Evolutionary conservation across 53 echinoderm and acorn worm species (phyloP).

Genomic region (Apostichopus leukothele): DNA sequence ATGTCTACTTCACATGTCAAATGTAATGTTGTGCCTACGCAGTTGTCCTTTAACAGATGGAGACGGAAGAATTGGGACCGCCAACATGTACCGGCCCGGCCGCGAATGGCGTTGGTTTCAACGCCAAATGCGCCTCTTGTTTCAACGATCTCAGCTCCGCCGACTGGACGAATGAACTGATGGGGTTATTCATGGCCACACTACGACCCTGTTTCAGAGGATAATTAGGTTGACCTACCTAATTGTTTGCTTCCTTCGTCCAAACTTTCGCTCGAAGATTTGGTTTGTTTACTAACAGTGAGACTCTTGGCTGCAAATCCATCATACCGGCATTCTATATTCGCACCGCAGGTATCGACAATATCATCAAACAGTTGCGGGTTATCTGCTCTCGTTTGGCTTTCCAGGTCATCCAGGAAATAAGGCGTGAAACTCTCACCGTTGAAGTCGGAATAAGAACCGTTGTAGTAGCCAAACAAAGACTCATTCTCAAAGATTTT

Average conservation of each 20-base stretch:
- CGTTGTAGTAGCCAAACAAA: constrained; percentile 58
- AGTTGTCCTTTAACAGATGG: too few species aligned
- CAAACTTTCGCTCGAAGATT: constrained; percentile 22
- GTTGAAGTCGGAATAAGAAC: constrained; percentile 52
- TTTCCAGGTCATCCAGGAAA: constrained; percentile 52
- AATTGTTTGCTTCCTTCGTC: constrained; percentile 45
- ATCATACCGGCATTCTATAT: constrained; percentile 58
- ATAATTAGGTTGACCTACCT: constrained; percentile 35
- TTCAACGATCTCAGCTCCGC: neutral
- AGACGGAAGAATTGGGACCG: too few species aligned
- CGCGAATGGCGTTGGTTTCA: too few species aligned
- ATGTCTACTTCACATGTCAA: too few species aligned
- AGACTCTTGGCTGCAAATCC: constrained; percentile 57
- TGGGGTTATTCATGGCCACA: neutral
- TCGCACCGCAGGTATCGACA: constrained; percentile 38
- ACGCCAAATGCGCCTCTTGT: too few species aligned
- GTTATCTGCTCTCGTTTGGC: neutral
- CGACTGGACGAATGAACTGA: too few species aligned
- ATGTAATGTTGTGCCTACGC: too few species aligned
- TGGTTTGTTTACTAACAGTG: constrained; percentile 51
- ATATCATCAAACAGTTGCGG: neutral
- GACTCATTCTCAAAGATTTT: constrained; percentile 25
- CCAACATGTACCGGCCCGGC: too few species aligned
- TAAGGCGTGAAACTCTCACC: constrained; percentile 43
- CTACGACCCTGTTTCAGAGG: too few species aligned